phyloP scores from a whole-genome alignment of 92 coral and sea anemone genomes.

The Parazoanthus swiftii region DNA sequence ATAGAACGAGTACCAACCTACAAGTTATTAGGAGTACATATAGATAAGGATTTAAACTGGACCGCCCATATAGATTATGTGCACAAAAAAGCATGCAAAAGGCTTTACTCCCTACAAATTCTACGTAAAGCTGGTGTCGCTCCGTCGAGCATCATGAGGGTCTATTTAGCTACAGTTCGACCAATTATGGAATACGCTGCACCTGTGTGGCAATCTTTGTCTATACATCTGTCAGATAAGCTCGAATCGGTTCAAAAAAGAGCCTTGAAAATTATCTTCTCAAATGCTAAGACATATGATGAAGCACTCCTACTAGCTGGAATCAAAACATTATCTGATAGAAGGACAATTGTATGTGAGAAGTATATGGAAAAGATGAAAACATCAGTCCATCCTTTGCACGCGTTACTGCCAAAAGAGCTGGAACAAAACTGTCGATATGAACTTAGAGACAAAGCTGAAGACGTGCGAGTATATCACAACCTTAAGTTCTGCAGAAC shows the following conservation, averaged over 20 bases:
- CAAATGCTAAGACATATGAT: not conserved
- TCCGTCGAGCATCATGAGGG: not conserved
- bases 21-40: constrained; percentile 2
- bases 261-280: constrained; percentile 2
- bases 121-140: constrained; percentile 6
- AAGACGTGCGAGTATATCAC: too few species aligned
- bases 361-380: constrained; percentile 16
- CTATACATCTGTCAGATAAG: not conserved
- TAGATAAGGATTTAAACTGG: constrained; percentile 24
- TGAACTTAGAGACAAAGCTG: too few species aligned
- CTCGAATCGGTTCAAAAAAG: constrained; percentile 18
- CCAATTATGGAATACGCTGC: constrained; percentile 3
- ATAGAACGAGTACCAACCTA: constrained; percentile 23
- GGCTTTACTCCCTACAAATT: not conserved
- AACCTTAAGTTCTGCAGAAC: too few species aligned
- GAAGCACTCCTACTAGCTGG: not conserved
- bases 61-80: constrained; percentile 2
- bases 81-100: constrained; percentile 16
- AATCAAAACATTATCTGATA: not conserved
- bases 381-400: not conserved
- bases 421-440: too few species aligned
- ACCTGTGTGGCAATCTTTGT: constrained; percentile 15
- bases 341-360: not conserved
- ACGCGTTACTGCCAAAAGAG: not conserved
- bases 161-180: constrained; percentile 4